Evolutionary conservation across 2,888 invertebrate species (phyloP).

Genomic region (Tachina fera): DNA sequence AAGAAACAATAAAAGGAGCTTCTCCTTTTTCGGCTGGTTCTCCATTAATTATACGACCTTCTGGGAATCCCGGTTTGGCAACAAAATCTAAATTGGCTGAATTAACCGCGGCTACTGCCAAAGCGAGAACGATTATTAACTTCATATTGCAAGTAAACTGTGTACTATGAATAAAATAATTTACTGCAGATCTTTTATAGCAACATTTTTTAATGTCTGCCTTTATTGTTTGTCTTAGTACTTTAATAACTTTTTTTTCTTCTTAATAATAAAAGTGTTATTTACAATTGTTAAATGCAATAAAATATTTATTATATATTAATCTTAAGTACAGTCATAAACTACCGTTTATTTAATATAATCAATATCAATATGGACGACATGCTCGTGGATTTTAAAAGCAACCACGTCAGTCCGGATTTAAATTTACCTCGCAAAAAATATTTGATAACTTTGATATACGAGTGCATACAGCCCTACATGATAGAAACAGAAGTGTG

Average conservation of each 20-base stretch:
- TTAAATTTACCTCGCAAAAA: too few species aligned
- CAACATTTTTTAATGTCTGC: neutral
- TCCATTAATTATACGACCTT: constrained; percentile 80
- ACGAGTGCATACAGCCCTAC: too few species aligned
- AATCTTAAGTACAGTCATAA: neutral
- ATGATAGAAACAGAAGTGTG: too few species aligned
- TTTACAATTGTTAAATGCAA: constrained; percentile 28
- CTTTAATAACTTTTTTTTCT: neutral
- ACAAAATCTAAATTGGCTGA: constrained; percentile 73
- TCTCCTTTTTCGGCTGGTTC: constrained; percentile 78
- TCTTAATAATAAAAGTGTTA: neutral
- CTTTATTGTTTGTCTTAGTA: constrained; percentile 11
- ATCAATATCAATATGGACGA: neutral
- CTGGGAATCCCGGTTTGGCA: constrained; percentile 74
- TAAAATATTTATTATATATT: constrained; percentile 1
- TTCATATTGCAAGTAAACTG: constrained; percentile 75
- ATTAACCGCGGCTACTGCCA: constrained; percentile 74
- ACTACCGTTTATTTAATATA: neutral
- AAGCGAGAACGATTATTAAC: constrained; percentile 74
- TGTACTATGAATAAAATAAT: constrained; percentile 22
- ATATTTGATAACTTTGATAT: too few species aligned
- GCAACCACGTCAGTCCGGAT: neutral
- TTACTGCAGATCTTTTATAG: constrained; percentile 70
- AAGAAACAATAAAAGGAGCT: constrained; percentile 83
- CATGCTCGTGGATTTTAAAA: neutral